Conservation (phyloP, 2,113 vertebrate species). For the Echinops telfairi region DNA sequence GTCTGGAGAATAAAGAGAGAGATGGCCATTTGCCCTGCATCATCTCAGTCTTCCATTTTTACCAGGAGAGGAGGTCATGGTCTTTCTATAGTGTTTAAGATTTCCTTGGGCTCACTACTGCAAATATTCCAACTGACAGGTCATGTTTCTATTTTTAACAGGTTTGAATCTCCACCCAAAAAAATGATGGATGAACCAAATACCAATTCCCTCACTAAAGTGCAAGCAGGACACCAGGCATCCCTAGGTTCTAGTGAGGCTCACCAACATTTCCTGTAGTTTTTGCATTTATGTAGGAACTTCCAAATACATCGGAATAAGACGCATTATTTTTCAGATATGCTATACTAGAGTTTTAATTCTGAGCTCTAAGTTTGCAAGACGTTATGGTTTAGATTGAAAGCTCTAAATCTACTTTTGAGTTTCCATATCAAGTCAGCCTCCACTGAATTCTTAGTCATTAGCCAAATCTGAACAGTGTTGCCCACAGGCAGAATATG, state of each 20-base stretch:
- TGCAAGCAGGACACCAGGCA: not conserved
- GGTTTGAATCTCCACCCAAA: not conserved
- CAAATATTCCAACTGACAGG: not conserved
- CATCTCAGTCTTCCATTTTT: not conserved
- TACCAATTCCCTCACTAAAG: not conserved
- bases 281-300: not conserved
- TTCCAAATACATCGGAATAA: constrained; percentile 32
- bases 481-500: no score
- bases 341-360: no score
- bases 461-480: no score
- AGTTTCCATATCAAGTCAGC: no score
- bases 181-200: not conserved
- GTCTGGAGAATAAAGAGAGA: not conserved
- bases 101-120: not conserved
- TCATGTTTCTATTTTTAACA: constrained; percentile 16
- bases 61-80: not conserved
- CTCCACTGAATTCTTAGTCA: no score
- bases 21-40: not conserved
- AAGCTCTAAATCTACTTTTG: no score
- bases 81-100: not conserved
- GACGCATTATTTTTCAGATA: not conserved
- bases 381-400: no score
- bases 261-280: not conserved
- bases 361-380: no score
- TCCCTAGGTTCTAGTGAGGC: not conserved